Evolutionary conservation across 1,140 invertebrate genomes (phyloP), one percentile per base, ranked within the genome.

Genomic region (Chymomyza costata): DNA sequence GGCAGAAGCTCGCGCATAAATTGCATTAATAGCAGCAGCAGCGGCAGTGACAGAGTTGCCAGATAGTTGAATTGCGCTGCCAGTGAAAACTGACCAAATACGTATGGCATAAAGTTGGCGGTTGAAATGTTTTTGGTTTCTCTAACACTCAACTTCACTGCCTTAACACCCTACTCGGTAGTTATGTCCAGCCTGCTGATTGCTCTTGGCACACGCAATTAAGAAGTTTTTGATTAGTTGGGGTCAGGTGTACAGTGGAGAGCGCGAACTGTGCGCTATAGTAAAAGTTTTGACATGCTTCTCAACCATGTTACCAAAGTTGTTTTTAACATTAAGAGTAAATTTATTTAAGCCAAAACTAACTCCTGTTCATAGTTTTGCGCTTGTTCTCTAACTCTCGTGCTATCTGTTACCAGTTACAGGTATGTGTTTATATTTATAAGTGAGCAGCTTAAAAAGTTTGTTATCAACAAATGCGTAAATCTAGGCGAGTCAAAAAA

Each of bases 391-490:
- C 19, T 40, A 30, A 25, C 40, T 15, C 1, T 7, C 13, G 30
- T 25, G 40, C 11, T 46, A 16, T 13, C 8, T 30, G 21, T 21
- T 38, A n/a, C n/a, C n/a, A 30, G 59, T 53, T 52, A 47, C 64
- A 60, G 53, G 69, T 68, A 51, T 47, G 51, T 41, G 43, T 44
- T 43, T 59, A 28, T 56, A 53, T 57, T 48, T 5, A 25, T 65
- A 76, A 78, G 76, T 66, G 58, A 44, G 71, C 44, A 76, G 63
- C 73, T 62, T 69, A 78, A 78, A 65, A 78, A 76, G 55, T 76
- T 76, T 76, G 70, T 71, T 76, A 76, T 76, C 70, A 76, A 76
- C 70, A 76, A 76, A 76, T 78, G 71, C 76, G 70, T 76, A 76
- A 76, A 76, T 76, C 70, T 68, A 76, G 31, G 66, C 54, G 55